phyloP scores from a whole-genome alignment of 2,113 vertebrate genomes.

The Psammodynastes pulverulentus region DNA sequence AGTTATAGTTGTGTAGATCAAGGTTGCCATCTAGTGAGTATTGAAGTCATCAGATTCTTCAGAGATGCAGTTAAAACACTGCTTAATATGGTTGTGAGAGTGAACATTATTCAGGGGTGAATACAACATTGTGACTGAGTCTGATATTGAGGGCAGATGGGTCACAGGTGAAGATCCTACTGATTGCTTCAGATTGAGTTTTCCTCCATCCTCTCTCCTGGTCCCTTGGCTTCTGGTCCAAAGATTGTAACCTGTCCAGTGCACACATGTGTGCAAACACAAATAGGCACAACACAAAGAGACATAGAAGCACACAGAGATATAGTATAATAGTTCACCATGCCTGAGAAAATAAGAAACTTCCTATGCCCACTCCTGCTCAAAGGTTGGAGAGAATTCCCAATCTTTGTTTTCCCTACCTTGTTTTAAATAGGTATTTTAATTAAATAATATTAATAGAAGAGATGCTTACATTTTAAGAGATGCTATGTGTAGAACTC shows the following conservation, averaged over 20 bases:
- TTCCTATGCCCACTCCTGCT: background rate
- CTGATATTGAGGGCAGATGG: background rate
- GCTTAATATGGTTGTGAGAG: background rate
- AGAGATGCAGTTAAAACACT: rapidly evolving
- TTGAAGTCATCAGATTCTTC: slow-evolving; percentile 1
- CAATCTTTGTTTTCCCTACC: background rate
- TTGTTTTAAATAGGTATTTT: background rate
- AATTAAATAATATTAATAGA: background rate
- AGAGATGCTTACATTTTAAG: background rate
- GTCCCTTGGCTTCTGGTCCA: background rate
- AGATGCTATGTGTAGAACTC: background rate
- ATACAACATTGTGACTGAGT: slow-evolving; percentile 17
- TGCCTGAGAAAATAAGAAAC: background rate
- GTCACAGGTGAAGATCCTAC: background rate
- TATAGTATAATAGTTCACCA: background rate
- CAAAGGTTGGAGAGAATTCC: background rate
- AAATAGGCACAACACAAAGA: background rate
- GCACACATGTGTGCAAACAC: background rate
- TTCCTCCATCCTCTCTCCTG: background rate
- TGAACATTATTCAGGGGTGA: slow-evolving; percentile 11
- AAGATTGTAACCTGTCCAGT: background rate
- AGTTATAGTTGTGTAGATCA: slow-evolving; percentile 23
- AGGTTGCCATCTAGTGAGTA: slow-evolving; percentile 64
- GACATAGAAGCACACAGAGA: background rate
- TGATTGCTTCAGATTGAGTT: background rate